A percentile compares a stretch with the other conserved stretches of the same genome.
phyloP scores from a whole-genome alignment of 2,113 vertebrate species.

The Microtus pennsylvanicus region DNA sequence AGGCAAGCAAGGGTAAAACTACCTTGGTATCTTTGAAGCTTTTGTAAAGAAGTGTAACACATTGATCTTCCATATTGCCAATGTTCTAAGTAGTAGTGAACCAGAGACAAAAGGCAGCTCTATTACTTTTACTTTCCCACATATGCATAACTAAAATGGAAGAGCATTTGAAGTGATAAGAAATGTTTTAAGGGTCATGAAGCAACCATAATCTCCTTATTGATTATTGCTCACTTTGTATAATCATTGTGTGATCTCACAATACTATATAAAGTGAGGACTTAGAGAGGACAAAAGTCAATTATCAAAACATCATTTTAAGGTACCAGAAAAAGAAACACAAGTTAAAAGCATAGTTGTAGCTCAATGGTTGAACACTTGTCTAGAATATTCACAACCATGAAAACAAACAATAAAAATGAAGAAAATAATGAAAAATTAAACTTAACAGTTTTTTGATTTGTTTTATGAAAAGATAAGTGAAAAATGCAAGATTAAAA shows the following conservation, averaged over 20 bases:
- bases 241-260: background rate
- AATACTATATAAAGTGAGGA: background rate
- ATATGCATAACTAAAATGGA: background rate
- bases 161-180: background rate
- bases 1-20: background rate
- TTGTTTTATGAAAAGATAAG: background rate
- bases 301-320: background rate
- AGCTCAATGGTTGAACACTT: background rate
- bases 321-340: background rate
- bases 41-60: background rate
- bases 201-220: background rate
- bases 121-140: background rate
- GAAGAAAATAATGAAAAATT: background rate
- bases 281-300: background rate
- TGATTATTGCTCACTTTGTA: background rate
- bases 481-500: background rate
- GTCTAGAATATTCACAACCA: background rate
- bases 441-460: background rate
- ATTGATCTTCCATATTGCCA: background rate
- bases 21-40: background rate
- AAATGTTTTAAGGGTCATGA: background rate
- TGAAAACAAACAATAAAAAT: background rate
- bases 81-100: background rate
- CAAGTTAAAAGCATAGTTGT: background rate
- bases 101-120: background rate